Evolutionary conservation across 2,797 vertebrate species (phyloP), one percentile per base, ranked within the genome.

Genomic region (Sebastes flavidus): DNA sequence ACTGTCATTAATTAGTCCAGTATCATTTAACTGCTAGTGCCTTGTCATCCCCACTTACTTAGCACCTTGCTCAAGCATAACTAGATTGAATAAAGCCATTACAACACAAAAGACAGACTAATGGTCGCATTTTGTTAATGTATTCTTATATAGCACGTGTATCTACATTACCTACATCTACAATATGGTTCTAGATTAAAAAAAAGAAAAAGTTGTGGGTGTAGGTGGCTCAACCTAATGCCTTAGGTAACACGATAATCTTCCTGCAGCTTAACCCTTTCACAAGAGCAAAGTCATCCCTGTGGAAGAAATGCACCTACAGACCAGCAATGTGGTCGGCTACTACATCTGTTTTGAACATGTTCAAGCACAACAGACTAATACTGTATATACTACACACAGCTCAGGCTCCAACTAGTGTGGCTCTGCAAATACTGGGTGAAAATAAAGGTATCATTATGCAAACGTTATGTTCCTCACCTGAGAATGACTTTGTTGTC

Each of bases 161-260:
- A 32, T 16, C 8, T n/a, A 22, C 11, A 67, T 58, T 11, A 67
- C 1, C 24, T 22, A 22, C 14, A 65, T 46, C 56, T 72, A 72
- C 52, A 70, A 16, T 72, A 34, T 72, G 32, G 7, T 55, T 69
- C 42, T 36, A 22, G n/a, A 42, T 69, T 59, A 30, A 77, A 75
- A 76, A 81, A 69, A 38, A 77, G 73, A 78, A 81, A 70, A 82
- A 72, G 30, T 66, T 30, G 61, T 65, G 34, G 42, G 62, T 71
- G 77, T 74, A 42, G 36, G 27, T 83, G 78, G 60, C 77, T 91
- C 67, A 86, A 72, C 55, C 32, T 73, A 78, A 80, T 70, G 76
- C 66, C 65, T 87, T 92, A 89, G 67, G 81, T 93, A 93, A 93
- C 86, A 81, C 2, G 25, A 78, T 93, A 88, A 94, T 91, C 91